Conservation (phyloP, 2,797 vertebrate genomes). For the Rhinatrema bivittatum region DNA sequence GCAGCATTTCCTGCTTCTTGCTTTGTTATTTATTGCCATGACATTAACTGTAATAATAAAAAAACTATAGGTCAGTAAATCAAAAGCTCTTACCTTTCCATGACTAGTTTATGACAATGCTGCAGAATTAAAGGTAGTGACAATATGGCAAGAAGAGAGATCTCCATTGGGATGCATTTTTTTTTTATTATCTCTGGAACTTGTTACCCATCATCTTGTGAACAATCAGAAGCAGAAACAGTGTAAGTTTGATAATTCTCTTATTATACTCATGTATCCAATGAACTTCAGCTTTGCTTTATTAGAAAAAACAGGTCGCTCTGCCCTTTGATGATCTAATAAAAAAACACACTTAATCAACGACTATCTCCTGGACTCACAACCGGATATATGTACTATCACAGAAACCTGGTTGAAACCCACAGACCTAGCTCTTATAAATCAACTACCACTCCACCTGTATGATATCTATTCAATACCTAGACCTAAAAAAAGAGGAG, state of each 20-base stretch:
- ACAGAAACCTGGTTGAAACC: too few relatives aligned
- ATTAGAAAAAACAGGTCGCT: background rate
- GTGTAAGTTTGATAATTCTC: rapidly evolving
- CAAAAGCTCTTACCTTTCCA: conserved; percentile 7
- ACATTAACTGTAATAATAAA: conserved; percentile 7
- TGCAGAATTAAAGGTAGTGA: conserved; percentile 2
- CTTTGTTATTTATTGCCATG: background rate
- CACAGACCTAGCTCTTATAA: too few relatives aligned
- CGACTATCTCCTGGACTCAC: too few relatives aligned
- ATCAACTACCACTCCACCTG: too few relatives aligned
- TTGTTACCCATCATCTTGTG: background rate
- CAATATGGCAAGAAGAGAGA: background rate
- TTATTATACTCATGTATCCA: conserved; percentile 1
- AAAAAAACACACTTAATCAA: too few relatives aligned
- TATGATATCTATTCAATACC: too few relatives aligned
- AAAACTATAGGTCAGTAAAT: conserved; percentile 11
- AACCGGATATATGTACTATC: too few relatives aligned
- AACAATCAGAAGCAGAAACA: background rate
- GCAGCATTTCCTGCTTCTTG: background rate
- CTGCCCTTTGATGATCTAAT: background rate
- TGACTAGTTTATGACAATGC: conserved; percentile 7
- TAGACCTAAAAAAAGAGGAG: too few relatives aligned
- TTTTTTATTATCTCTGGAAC: conserved; percentile 6
- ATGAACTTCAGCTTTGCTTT: background rate
- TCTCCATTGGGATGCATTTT: background rate